Conservation (phyloP, 2,113 vertebrate genomes). For the Tretioscincus oriximinensis region DNA sequence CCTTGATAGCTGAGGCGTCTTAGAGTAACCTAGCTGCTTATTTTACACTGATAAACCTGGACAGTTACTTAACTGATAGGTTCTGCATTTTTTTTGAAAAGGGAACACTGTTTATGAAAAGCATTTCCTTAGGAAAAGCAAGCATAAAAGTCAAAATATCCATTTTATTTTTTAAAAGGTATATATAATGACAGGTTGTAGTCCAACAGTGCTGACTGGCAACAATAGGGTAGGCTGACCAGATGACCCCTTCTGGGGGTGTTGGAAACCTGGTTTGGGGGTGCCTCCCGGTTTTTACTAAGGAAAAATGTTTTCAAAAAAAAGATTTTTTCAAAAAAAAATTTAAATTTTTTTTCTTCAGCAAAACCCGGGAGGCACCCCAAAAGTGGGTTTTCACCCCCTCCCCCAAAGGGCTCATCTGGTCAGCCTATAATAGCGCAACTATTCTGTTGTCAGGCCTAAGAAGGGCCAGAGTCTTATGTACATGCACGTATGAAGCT, state of each 20-base stretch:
- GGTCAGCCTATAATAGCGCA: too few relatives aligned
- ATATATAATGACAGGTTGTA: neutral
- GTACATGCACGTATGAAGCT: neutral
- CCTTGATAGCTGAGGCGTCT: too few relatives aligned
- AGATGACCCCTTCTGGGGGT: too few relatives aligned
- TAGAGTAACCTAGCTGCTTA: neutral
- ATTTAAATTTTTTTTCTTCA: too few relatives aligned
- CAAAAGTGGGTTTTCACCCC: too few relatives aligned
- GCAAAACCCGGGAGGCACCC: too few relatives aligned
- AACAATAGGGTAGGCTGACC: neutral
- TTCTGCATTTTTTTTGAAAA: too few relatives aligned
- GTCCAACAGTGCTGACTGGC: neutral
- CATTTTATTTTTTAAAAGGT: neutral
- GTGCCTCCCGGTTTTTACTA: too few relatives aligned
- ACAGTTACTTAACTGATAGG: neutral
- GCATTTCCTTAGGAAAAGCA: neutral
- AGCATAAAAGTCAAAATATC: neutral
- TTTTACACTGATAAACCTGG: neutral
- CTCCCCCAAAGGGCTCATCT: too few relatives aligned
- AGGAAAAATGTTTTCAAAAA: too few relatives aligned
- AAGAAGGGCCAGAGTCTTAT: neutral
- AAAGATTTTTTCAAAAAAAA: too few relatives aligned
- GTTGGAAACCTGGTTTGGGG: too few relatives aligned
- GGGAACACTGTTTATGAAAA: neutral
- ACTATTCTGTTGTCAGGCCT: neutral